Conservation (phyloP, 2,888 invertebrate species). For the Cryptus armator region DNA sequence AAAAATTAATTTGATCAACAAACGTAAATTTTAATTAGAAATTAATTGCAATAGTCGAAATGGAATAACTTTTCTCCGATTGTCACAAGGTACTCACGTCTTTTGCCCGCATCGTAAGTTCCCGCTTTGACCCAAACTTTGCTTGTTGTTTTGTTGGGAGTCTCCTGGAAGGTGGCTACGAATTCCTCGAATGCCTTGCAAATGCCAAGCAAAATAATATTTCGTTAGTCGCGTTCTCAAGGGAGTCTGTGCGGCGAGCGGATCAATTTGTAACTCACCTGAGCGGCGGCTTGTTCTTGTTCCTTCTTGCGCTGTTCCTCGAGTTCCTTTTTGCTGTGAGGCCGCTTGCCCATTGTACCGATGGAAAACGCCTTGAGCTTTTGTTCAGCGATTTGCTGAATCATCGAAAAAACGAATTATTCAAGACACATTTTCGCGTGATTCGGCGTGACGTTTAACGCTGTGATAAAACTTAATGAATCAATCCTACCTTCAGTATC, state of each 20-base stretch:
- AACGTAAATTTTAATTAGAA: no score
- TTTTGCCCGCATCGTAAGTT: conserved; percentile 97
- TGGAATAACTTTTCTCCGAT: no score
- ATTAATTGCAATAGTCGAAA: neutral
- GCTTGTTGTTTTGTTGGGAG: conserved; percentile 90
- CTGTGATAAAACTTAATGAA: conserved; percentile 15
- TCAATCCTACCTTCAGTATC: conserved; percentile 81
- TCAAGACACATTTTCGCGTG: neutral
- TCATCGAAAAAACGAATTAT: neutral
- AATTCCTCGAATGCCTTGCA: conserved; percentile 97
- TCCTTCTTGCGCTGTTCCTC: conserved; percentile 95
- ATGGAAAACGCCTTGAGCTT: conserved; percentile 92
- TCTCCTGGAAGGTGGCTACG: conserved; percentile 98
- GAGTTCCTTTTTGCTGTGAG: conserved; percentile 92
- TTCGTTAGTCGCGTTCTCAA: neutral
- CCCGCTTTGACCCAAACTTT: conserved; percentile 99
- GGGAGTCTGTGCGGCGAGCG: neutral
- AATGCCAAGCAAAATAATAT: conserved; percentile 17
- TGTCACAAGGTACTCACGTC: conserved; percentile 88
- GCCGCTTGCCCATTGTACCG: conserved; percentile 91
- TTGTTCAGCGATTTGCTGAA: conserved; percentile 89
- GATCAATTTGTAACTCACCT: conserved; percentile 87
- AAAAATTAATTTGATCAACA: neutral
- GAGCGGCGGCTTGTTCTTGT: conserved; percentile 96
- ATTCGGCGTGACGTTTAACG: neutral